Evolutionary conservation across 2,888 invertebrate genomes (phyloP).

Genomic region (Idaea straminata): DNA sequence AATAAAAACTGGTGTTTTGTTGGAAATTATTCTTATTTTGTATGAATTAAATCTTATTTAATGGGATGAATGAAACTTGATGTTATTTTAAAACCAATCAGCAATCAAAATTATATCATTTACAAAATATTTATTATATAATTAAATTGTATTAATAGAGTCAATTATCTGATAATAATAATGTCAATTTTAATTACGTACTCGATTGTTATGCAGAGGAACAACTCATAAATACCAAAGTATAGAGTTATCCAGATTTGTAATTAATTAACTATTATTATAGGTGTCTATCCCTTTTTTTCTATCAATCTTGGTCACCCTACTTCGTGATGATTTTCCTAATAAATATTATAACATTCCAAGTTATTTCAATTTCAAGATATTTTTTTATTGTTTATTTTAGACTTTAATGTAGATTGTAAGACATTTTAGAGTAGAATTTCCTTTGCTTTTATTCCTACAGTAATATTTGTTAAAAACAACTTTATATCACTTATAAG

Average conservation of each 20-base stretch:
- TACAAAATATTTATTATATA: constrained; percentile 6
- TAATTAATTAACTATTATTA: constrained; percentile 43
- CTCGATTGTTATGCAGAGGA: constrained; percentile 26
- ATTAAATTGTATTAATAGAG: constrained; percentile 15
- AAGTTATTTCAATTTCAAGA: constrained; percentile 42
- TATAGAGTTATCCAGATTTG: constrained; percentile 36
- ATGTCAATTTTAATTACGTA: constrained; percentile 27
- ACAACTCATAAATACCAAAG: constrained; percentile 44
- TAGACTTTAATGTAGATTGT: constrained; percentile 52
- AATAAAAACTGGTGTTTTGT: neutral
- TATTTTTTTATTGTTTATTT: constrained; percentile 61
- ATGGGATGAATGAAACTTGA: neutral
- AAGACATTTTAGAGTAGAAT: constrained; percentile 35
- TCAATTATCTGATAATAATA: constrained; percentile 31
- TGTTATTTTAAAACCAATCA: neutral
- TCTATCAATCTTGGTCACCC: constrained; percentile 56
- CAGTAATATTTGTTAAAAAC: constrained; percentile 6
- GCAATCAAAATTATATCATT: neutral
- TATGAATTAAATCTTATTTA: neutral
- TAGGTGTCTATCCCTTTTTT: constrained; percentile 61
- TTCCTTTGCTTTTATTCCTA: constrained; percentile 8
- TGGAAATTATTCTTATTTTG: neutral
- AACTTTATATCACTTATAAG: constrained; percentile 12
- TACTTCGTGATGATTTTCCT: constrained; percentile 47
- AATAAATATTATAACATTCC: constrained; percentile 53